These are phyloP conservation scores for Procambarus virginalis DNA, from an alignment of 1,140 invertebrate species.

Conservation along the genomic window DNA sequence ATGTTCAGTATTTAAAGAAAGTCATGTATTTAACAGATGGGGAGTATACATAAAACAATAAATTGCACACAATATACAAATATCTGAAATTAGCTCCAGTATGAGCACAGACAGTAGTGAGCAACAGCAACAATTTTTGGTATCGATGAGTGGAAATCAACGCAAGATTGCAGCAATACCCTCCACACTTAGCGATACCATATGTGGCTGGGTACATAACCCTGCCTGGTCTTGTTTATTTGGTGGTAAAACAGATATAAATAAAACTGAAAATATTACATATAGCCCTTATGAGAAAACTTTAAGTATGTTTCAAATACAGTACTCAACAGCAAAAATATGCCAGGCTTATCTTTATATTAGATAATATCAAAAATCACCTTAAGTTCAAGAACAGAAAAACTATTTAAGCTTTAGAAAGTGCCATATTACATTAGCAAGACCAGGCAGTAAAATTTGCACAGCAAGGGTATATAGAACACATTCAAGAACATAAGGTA, in stretches of 20 bases:
- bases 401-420: not conserved
- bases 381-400: too few species aligned
- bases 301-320: too few species aligned
- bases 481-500: constrained; percentile 22
- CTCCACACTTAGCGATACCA: constrained; percentile 36
- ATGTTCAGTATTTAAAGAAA: not conserved
- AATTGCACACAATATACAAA: not conserved
- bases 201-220: not conserved
- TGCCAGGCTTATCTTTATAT: too few species aligned
- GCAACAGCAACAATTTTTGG: constrained; percentile 60
- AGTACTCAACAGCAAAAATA: too few species aligned
- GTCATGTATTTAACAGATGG: not conserved
- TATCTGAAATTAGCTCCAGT: constrained; percentile 3
- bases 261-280: too few species aligned
- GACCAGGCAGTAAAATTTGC: constrained; percentile 44
- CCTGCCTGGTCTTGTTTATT: not conserved
- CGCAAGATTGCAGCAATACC: constrained; percentile 52
- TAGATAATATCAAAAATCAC: too few species aligned
- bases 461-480: constrained; percentile 29
- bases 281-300: too few species aligned
- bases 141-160: constrained; percentile 57
- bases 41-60: not conserved
- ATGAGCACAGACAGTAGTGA: constrained; percentile 51
- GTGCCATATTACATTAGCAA: not conserved
- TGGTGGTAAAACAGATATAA: too few species aligned